Evolutionary conservation across 2,888 invertebrate genomes (phyloP), one percentile per base, ranked within the genome.

Genomic region (Lochmaea capreae): DNA sequence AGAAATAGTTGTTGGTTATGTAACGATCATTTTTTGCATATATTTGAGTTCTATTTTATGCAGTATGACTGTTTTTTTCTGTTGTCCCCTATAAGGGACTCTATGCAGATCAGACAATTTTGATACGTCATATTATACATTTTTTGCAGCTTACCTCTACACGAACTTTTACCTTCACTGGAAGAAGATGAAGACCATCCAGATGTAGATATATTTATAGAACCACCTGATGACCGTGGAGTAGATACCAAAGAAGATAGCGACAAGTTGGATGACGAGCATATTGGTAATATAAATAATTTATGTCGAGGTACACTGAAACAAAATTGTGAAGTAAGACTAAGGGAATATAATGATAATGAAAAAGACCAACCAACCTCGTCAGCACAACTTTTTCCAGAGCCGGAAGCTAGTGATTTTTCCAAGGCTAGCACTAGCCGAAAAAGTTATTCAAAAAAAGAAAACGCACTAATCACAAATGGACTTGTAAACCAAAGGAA

Each of bases 231-330:
- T 26, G 26, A 26, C 26, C 26, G 26, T 26, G 3, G 26, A 26
- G 26, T 26, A 18, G 43, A 65, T 52, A 58, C 67, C 10, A 63
- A 71, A 22, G 65, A 63, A 39, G 67, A 67, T 22, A 67, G 67
- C 33, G 67, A 57, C 62, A 71, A 65, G 33, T 65, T 63, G n/a
- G 71, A 71, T 52, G 54, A 71, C 39, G 65, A 71, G 57, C 52
- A 71, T 63, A 14, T 43, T 57, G 71, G 57, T 43, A 43, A 65
- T 39, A 65, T 42, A 71, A 71, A 71, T 65, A 66, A 71, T 58
- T 57, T 71, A 57, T 59, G 43, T 57, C 59, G 65, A 26, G 71
- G 59, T 46, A 62, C 61, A 57, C 58, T 69, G 16, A 18, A 46
- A 42, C 68, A 68, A 61, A 61, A 61, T 57, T 58, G 69, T 16